These are phyloP conservation scores for Porites evermanni DNA, from an alignment of 92 coral and sea anemone genomes.

Conservation along the genomic window DNA sequence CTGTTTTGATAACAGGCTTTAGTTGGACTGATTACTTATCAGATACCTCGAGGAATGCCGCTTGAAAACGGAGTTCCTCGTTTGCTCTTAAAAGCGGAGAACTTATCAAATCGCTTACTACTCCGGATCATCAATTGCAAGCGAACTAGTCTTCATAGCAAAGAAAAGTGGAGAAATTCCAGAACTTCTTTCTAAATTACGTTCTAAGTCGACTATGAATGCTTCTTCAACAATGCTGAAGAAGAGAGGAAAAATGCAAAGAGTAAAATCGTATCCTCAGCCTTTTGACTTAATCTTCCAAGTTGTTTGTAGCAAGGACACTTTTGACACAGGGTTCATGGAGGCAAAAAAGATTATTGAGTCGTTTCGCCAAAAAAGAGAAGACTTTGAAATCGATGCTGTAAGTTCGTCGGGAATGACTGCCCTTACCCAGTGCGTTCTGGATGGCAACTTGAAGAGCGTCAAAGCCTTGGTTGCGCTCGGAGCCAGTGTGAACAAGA, in stretches of 20 bases:
- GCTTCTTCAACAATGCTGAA: constrained; percentile 4
- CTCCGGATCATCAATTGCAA: background rate
- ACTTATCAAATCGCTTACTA: too few species aligned
- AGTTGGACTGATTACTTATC: background rate
- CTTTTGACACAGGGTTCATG: constrained; percentile 55
- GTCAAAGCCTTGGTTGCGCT: constrained; percentile 79
- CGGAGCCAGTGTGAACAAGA: constrained; percentile 88
- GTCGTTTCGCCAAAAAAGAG: constrained; percentile 50
- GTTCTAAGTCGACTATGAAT: background rate
- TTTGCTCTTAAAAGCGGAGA: background rate
- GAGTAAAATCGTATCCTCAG: constrained; percentile 73
- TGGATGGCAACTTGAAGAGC: constrained; percentile 89
- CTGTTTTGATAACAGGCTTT: background rate
- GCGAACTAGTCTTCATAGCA: background rate
- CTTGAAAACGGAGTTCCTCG: background rate
- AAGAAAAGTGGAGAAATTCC: too few species aligned
- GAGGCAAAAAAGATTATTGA: constrained; percentile 75
- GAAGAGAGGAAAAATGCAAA: constrained; percentile 17
- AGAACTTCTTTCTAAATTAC: background rate
- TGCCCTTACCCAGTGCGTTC: constrained; percentile 89
- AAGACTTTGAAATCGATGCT: constrained; percentile 79
- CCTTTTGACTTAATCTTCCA: constrained; percentile 87
- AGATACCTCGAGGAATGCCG: background rate
- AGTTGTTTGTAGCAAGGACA: constrained; percentile 65
- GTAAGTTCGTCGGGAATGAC: constrained; percentile 96